These are phyloP conservation scores for Diabrotica balteata DNA, from an alignment of 2,888 invertebrate species.

Conservation along the genomic window DNA sequence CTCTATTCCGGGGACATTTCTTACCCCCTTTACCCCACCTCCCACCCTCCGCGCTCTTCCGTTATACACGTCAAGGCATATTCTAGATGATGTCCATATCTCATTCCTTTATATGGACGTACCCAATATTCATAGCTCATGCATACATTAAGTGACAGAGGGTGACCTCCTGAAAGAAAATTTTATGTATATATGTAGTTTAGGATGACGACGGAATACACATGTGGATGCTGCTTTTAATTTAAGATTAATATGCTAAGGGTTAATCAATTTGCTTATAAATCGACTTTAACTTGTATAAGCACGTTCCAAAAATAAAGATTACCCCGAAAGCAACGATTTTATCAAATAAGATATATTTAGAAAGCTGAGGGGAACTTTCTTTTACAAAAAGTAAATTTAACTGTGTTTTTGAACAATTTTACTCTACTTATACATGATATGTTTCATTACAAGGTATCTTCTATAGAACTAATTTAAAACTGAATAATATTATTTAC, in stretches of 20 bases:
- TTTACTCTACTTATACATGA: too few species aligned
- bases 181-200: conserved; percentile 37
- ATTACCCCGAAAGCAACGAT: neutral
- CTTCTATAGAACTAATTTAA: too few species aligned
- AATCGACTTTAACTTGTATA: conserved; percentile 5
- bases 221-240: conserved; percentile 38
- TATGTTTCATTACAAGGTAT: too few species aligned
- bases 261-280: conserved; percentile 32
- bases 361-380: too few species aligned
- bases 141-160: conserved; percentile 41
- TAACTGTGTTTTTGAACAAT: too few species aligned
- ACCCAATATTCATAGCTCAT: conserved; percentile 44
- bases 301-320: neutral
- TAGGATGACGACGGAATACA: conserved; percentile 29
- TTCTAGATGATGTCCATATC: conserved; percentile 46
- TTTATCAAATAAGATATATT: too few species aligned
- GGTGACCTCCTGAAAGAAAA: conserved; percentile 35
- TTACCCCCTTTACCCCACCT: conserved; percentile 31
- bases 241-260: conserved; percentile 40
- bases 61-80: conserved; percentile 38
- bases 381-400: too few species aligned
- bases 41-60: conserved; percentile 17
- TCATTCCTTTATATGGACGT: conserved; percentile 44
- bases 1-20: conserved; percentile 41
- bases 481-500: too few species aligned